These are phyloP conservation scores for Macrocentrus cingulum DNA, from an alignment of 1,140 invertebrate genomes.

Conservation along the genomic window DNA sequence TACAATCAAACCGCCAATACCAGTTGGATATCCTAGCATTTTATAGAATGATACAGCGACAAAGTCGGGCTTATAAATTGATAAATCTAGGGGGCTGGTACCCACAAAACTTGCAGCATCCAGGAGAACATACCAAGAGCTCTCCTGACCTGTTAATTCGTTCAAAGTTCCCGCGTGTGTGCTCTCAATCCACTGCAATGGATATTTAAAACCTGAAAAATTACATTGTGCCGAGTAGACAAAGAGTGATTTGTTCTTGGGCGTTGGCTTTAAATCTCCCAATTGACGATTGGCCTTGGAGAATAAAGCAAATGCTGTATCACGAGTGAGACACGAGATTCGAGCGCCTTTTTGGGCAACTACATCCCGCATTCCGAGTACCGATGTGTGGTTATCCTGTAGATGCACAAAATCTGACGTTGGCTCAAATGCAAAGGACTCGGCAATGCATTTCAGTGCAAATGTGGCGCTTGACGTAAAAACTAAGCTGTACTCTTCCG, in stretches of 20 bases:
- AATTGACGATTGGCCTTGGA: conserved; percentile 25
- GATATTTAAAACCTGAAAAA: conserved; percentile 90
- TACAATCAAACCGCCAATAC: conserved; percentile 85
- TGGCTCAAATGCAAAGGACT: conserved; percentile 72
- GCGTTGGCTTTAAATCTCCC: conserved; percentile 26
- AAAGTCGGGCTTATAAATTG: conserved; percentile 79
- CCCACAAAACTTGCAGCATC: conserved; percentile 84
- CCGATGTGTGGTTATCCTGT: conserved; percentile 93
- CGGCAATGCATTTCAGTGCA: conserved; percentile 79
- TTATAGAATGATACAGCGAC: conserved; percentile 95
- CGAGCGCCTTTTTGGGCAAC: conserved; percentile 56
- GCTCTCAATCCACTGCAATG: conserved; percentile 71
- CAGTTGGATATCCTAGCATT: conserved; percentile 97
- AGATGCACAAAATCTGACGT: conserved; percentile 77
- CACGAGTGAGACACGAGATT: conserved; percentile 59
- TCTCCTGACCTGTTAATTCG: conserved; percentile 40
- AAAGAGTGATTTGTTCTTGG: conserved; percentile 68
- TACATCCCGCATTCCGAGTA: conserved; percentile 84
- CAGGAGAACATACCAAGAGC: conserved; percentile 76
- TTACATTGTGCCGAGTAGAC: conserved; percentile 92
- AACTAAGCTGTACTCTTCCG: conserved; percentile 81
- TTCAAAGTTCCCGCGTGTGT: conserved; percentile 68
- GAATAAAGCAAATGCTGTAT: conserved; percentile 58
- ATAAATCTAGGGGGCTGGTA: conserved; percentile 80
- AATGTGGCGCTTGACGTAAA: conserved; percentile 90